These are phyloP conservation scores for Xylota sylvarum DNA, from an alignment of 2,888 invertebrate species.

Conservation along the genomic window DNA sequence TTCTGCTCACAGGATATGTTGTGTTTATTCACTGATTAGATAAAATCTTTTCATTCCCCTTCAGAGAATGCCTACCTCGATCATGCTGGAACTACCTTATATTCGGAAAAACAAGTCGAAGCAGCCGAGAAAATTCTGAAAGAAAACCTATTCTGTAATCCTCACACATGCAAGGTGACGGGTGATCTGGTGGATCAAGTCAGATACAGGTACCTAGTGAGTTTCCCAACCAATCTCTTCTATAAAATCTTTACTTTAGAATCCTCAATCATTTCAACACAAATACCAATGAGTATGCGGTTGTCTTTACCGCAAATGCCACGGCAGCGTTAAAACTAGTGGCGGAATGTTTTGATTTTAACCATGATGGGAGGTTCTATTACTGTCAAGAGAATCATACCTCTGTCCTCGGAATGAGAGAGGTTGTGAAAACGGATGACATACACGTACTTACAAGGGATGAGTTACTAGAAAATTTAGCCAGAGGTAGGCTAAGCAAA, in stretches of 20 bases:
- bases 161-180: conserved; percentile 94
- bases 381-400: conserved; percentile 97
- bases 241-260: conserved; percentile 83
- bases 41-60: conserved; percentile 9
- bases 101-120: conserved; percentile 90
- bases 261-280: conserved; percentile 95
- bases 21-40: conserved; percentile 23
- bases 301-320: conserved; percentile 98
- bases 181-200: conserved; percentile 94
- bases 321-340: conserved; percentile 94
- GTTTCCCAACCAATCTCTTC: neutral
- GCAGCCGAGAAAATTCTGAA: conserved; percentile 88
- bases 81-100: conserved; percentile 94
- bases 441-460: conserved; percentile 87
- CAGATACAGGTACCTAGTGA: conserved; percentile 87
- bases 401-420: conserved; percentile 96
- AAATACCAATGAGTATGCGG: conserved; percentile 90
- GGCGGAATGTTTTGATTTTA: conserved; percentile 92
- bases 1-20: neutral
- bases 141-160: conserved; percentile 94
- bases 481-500: conserved; percentile 30
- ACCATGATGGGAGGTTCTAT: conserved; percentile 88
- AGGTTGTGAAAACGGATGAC: conserved; percentile 88
- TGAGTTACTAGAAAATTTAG: conserved; percentile 85
- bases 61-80: conserved; percentile 92